Base-by-base conservation (phyloP, 2,888 invertebrate species). In the Callyntrura guangdongensis region DNA sequence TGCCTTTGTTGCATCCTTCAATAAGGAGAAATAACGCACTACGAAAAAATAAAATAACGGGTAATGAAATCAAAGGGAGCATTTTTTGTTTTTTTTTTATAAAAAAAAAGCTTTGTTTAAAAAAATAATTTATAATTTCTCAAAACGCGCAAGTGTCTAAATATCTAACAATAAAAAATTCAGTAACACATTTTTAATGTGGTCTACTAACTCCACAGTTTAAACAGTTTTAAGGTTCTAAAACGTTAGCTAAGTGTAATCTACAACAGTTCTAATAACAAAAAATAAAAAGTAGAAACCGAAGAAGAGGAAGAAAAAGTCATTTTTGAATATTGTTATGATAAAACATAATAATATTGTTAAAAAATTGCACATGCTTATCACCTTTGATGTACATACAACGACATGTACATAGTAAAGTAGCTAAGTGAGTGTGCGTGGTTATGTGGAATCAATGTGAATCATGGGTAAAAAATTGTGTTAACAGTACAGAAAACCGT, bases 331-430 rank as follows among this genome's bases (percentile, higher is more conserved):
- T 59, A 59, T 59, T 59, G n/a, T 17, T 59, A 17, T 59, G 59
- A 36, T 36, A 36, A 36, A 36, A 2, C 36, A 36, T 36, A 36
- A 36, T 59, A 59, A 17, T 59, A 59, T 14, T 59, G n/a, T n/a
- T n/a, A n/a, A 17, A 59, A 59, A 14, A 53, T 11, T 64, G 64
- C 64, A 64, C 20, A 64, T 8, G 22, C 22, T 64, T 64, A 22
- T 64, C 64, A 64, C 64, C 3, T 64, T 64, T 64, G 14, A 36
- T 64, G 64, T 25, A 64, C 64, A 64, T 53, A 53, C n/a, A 53
- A 53, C 53, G n/a, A 53, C n/a, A 53, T 53, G 53, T 53, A 53
- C 14, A 53, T 53, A 53, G 11, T 14, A 53, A 14, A 53, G 11
- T 53, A 53, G 14, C n/a, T 53, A 53, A 59, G 17, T 17, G 6